Evolutionary conservation across 2,113 vertebrate genomes (phyloP).

Genomic region (Notothenia coriiceps): DNA sequence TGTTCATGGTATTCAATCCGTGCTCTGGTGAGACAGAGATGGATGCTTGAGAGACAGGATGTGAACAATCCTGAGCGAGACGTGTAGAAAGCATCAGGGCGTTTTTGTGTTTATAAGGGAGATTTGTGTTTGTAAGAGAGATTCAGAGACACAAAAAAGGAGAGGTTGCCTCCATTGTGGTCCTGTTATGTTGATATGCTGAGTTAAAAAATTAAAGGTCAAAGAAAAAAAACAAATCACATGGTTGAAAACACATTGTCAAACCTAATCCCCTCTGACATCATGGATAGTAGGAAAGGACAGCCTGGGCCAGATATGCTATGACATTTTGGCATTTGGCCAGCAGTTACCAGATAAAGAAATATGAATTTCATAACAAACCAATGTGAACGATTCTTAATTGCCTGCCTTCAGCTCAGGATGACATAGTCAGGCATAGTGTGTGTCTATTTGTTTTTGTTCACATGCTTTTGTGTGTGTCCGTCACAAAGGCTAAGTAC

Average conservation of each 20-base stretch:
- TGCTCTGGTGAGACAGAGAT: constrained; percentile 37
- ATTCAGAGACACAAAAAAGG: constrained; percentile 3
- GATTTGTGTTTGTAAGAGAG: background rate
- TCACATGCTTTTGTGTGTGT: constrained; percentile 12
- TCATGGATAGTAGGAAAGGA: constrained; percentile 8
- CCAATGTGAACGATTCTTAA: constrained; percentile 12
- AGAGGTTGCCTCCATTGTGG: background rate
- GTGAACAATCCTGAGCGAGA: constrained; percentile 4
- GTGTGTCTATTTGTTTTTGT: constrained; percentile 5
- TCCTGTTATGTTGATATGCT: constrained; percentile 5
- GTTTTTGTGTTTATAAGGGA: constrained; percentile 1
- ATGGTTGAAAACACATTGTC: background rate
- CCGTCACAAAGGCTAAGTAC: constrained; percentile 23
- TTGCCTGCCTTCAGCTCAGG: constrained; percentile 16
- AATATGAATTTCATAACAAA: constrained; percentile 9
- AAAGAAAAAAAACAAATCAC: constrained; percentile 14
- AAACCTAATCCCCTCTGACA: constrained; percentile 17
- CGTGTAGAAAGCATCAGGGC: constrained; percentile 10
- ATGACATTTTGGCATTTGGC: background rate
- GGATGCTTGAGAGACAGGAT: constrained; percentile 51
- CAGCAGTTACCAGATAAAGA: constrained; percentile 3
- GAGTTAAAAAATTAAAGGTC: constrained; percentile 18
- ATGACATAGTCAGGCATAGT: constrained; percentile 3
- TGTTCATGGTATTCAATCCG: constrained; percentile 40
- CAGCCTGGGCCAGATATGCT: background rate